Evolutionary conservation across 1,140 invertebrate species (phyloP).

Genomic region (Caerostris darwini): DNA sequence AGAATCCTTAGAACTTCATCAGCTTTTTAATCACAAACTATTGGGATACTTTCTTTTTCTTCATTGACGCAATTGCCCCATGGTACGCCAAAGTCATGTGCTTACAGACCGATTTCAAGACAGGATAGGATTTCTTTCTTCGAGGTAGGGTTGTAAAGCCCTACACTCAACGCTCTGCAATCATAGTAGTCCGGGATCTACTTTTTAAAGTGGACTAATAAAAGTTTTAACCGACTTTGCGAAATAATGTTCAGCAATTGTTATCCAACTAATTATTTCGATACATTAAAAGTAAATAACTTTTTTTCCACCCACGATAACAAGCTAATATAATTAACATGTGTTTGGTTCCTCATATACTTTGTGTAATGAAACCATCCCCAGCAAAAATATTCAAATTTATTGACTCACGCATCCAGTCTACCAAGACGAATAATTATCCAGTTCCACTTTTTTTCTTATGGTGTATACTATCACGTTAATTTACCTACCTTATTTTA

Average conservation of each 20-base stretch:
- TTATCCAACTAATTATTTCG: background rate
- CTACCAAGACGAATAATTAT: background rate
- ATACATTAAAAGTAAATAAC: background rate
- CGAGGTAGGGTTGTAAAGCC: too few relatives aligned
- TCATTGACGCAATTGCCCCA: too few relatives aligned
- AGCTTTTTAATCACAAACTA: too few relatives aligned
- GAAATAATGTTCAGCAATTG: background rate
- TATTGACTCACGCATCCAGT: background rate
- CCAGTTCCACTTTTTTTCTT: background rate
- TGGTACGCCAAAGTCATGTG: too few relatives aligned
- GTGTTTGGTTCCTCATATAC: background rate
- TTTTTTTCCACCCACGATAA: background rate
- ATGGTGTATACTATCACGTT: background rate
- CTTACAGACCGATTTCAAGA: too few relatives aligned
- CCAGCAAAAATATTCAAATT: background rate
- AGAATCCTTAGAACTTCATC: too few relatives aligned
- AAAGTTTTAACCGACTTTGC: background rate
- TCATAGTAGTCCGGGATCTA: too few relatives aligned
- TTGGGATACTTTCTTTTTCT: too few relatives aligned
- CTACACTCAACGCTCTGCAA: too few relatives aligned
- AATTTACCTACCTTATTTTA: slow-evolving; percentile 23
- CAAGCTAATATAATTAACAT: background rate
- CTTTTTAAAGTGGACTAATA: too few relatives aligned
- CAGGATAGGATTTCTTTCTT: too few relatives aligned
- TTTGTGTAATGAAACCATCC: background rate